phyloP scores from a whole-genome alignment of 2,113 vertebrate genomes.

The Ptychochromis oligacanthus region DNA sequence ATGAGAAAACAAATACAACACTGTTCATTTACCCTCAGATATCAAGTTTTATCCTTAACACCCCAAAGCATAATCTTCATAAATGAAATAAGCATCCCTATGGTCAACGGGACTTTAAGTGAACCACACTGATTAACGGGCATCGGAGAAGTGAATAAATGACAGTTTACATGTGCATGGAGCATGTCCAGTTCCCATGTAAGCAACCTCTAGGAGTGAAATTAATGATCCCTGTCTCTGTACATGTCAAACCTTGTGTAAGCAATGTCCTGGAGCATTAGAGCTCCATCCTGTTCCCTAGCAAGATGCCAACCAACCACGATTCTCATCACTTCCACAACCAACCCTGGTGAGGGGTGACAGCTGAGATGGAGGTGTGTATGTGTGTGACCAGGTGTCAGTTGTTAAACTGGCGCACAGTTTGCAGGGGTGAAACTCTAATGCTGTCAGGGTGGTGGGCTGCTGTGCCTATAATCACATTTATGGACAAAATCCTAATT shows the following conservation, averaged over 20 bases:
- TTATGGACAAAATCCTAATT: background rate
- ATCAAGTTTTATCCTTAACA: background rate
- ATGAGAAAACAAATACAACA: background rate
- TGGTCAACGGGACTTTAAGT: background rate
- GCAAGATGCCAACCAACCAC: background rate
- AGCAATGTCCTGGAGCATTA: constrained; percentile 34
- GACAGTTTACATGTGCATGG: background rate
- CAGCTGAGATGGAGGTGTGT: constrained; percentile 3
- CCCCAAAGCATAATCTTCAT: background rate
- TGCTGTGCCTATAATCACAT: background rate
- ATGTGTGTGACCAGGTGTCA: background rate
- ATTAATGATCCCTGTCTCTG: constrained; percentile 26
- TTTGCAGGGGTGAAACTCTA: background rate
- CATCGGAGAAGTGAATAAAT: background rate
- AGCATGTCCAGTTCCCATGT: background rate
- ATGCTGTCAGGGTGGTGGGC: background rate
- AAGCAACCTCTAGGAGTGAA: constrained; percentile 21
- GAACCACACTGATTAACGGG: background rate
- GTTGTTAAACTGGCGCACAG: constrained; percentile 8
- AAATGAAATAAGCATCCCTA: background rate
- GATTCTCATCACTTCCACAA: background rate
- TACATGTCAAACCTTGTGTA: constrained; percentile 29
- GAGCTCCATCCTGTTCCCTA: background rate
- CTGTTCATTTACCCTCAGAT: background rate
- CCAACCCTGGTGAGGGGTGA: constrained; percentile 13